phyloP scores from a whole-genome alignment of 2,888 invertebrate genomes.

The Thymelicus lineola region DNA sequence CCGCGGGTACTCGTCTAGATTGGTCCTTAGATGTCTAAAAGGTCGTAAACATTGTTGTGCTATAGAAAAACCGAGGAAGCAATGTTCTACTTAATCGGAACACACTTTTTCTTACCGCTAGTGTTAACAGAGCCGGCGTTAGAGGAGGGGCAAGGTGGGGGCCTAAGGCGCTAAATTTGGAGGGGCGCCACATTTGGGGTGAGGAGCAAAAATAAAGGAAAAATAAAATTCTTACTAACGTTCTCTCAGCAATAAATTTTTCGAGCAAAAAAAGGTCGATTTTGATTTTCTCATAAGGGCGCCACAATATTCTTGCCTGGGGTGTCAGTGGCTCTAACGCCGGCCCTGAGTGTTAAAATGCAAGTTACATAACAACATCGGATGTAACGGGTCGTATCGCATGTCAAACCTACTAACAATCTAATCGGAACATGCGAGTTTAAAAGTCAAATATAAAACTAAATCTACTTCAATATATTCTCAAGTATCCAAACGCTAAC shows the following conservation, averaged over 20 bases:
- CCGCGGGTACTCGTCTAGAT: slow-evolving; percentile 14
- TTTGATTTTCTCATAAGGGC: no score
- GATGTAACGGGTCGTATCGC: slow-evolving; percentile 31
- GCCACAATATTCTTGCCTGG: no score
- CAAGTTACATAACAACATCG: slow-evolving; percentile 48
- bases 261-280: no score
- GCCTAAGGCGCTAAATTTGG: no score
- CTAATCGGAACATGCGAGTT: slow-evolving; percentile 55
- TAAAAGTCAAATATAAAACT: slow-evolving; percentile 64
- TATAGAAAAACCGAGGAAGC: slow-evolving; percentile 44
- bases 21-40: slow-evolving; percentile 50
- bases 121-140: no score
- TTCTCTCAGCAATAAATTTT: no score
- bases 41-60: slow-evolving; percentile 38
- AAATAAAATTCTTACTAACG: no score
- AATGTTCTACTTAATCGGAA: neutral
- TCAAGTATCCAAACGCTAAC: slow-evolving; percentile 51
- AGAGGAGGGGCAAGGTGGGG: no score
- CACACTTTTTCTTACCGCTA: slow-evolving; percentile 45
- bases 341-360: slow-evolving; percentile 43
- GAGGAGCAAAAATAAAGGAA: no score
- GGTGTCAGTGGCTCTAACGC: no score
- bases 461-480: slow-evolving; percentile 53
- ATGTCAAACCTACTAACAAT: slow-evolving; percentile 42
- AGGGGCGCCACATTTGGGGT: no score